Evolutionary conservation across 2,797 vertebrate species (phyloP), one percentile per base, ranked within the genome.

Genomic region (Lepilemur septentrionalis): DNA sequence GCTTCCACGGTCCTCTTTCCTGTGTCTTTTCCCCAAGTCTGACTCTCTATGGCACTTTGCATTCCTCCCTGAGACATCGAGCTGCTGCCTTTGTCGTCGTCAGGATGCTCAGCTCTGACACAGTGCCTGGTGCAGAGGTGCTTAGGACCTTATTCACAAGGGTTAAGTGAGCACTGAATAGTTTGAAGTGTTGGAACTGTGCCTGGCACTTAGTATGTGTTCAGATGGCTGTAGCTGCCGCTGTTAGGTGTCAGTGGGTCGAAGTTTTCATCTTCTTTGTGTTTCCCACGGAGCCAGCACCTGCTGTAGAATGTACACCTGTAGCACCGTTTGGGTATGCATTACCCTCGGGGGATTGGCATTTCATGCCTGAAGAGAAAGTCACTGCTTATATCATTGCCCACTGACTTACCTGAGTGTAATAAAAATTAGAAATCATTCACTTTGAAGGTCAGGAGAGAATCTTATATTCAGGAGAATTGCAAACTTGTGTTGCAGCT

Each of bases 391-490:
- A 50, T 59, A 5, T 63, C 65, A 35, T 48, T 70, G 35, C 50
- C 65, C 35, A 11, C 41, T 70, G 63, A 14, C 30, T 20, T 86
- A 72, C 17, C 6, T 72, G 57, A 82, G 30, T 75, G 0, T n/a
- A 55, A 59, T 82, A 65, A 59, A 87, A 78, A 95, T 87, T 69
- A 70, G 22, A 94, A 59, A 30, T 41, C 70, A 52, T 22, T 13
- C 25, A 82, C 41, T 93, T 61, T 81, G 57, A 52, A 80, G 32
- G 28, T 89, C n/a, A 94, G 28, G 91, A 90, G 59, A 92, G 69
- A 67, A 25, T 83, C 80, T 61, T 59, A 50, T n/a, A n/a, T 55
- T 50, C 23, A 57, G 73, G 22, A 85, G 22, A 20, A 50, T 43
- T 81, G 11, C 17, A 43, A 61, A 61, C 55, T 61, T 22, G 3